A percentile compares a stretch with the other conserved stretches of the same genome.
Conservation (phyloP, 2,797 vertebrate genomes). For the Sebastolobus alascanus region DNA sequence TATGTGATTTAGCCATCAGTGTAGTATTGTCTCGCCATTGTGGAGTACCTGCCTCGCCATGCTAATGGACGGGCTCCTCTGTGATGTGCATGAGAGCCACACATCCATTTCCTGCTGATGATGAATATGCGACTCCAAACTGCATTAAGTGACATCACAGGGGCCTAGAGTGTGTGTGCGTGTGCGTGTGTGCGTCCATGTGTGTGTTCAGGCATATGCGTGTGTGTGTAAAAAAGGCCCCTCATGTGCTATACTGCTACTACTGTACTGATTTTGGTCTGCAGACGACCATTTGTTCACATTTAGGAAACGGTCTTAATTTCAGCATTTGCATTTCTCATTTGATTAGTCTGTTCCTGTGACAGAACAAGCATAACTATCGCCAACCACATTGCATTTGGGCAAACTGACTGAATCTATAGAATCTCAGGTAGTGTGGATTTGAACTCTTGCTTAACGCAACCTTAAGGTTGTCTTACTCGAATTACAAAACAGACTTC, state of each 20-base stretch:
- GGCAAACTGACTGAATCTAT: neutral
- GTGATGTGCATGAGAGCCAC: constrained; percentile 40
- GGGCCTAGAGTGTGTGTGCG: constrained; percentile 10
- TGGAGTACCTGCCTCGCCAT: constrained; percentile 21
- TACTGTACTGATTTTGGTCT: constrained; percentile 31
- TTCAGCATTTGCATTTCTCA: neutral
- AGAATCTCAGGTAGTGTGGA: neutral
- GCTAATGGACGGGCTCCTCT: constrained; percentile 60
- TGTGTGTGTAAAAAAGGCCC: neutral
- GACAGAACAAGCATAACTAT: neutral
- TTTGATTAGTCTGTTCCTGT: constrained; percentile 10
- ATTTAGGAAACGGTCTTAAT: neutral
- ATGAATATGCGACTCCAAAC: constrained; percentile 59
- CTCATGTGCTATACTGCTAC: constrained; percentile 44
- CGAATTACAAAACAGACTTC: neutral
- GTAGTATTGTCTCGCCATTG: constrained; percentile 20
- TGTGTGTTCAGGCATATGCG: neutral
- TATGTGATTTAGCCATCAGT: constrained; percentile 34
- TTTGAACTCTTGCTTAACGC: neutral
- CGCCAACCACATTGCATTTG: neutral
- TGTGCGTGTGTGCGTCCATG: constrained; percentile 4
- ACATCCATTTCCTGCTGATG: constrained; percentile 58
- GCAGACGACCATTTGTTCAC: constrained; percentile 47
- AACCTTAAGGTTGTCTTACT: neutral
- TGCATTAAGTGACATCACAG: constrained; percentile 54